Conservation (phyloP, 1,140 invertebrate genomes). For the Hyles vespertilio region DNA sequence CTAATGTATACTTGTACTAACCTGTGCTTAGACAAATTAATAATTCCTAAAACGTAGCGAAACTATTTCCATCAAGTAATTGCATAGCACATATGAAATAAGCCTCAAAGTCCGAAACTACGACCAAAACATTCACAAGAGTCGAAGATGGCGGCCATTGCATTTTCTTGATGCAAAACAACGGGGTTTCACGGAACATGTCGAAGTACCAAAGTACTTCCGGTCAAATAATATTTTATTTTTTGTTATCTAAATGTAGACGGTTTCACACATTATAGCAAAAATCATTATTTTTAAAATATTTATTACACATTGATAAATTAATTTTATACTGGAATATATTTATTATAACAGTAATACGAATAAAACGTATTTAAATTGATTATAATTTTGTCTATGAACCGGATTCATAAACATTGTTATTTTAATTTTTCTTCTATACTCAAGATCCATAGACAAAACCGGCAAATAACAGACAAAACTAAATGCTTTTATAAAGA, state of each 20-base stretch:
- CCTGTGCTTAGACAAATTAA: slow-evolving; percentile 51
- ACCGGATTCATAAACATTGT: background rate
- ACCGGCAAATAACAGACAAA: background rate
- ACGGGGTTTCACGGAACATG: slow-evolving; percentile 72
- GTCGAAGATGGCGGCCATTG: slow-evolving; percentile 76
- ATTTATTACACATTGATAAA: background rate
- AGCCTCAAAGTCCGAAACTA: slow-evolving; percentile 69
- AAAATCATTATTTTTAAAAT: background rate
- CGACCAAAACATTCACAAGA: slow-evolving; percentile 76
- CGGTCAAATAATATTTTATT: slow-evolving; percentile 60
- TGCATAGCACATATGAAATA: slow-evolving; percentile 68
- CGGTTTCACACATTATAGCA: background rate
- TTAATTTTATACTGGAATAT: too few species aligned
- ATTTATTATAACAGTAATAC: too few species aligned
- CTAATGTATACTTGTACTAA: slow-evolving; percentile 50
- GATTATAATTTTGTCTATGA: slow-evolving; percentile 11
- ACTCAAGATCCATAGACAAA: slow-evolving; percentile 9
- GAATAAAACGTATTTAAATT: slow-evolving; percentile 5
- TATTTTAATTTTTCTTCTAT: background rate
- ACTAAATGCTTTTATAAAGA: background rate
- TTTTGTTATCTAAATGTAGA: too few species aligned
- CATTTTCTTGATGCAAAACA: slow-evolving; percentile 76
- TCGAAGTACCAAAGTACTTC: slow-evolving; percentile 53
- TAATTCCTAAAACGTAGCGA: slow-evolving; percentile 56
- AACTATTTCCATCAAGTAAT: slow-evolving; percentile 63